Conservation (phyloP, 2,113 vertebrate species). For the Hemiscyllium ocellatum region DNA sequence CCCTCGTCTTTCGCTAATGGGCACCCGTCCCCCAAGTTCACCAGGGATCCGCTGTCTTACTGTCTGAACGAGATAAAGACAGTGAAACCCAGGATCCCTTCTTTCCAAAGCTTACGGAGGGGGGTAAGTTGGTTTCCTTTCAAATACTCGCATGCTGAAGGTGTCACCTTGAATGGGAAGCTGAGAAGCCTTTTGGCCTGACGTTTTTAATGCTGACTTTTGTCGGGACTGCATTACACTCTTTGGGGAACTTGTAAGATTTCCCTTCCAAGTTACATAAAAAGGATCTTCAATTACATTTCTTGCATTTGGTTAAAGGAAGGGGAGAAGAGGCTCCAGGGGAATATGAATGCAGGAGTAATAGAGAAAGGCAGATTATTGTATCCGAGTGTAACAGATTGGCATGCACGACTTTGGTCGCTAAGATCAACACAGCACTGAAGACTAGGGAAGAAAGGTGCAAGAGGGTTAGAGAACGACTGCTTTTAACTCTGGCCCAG, state of each 20-base stretch:
- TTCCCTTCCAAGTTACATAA: neutral
- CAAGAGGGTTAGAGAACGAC: no score
- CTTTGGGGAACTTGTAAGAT: neutral
- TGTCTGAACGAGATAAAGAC: slow-evolving; percentile 91
- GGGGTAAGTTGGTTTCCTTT: slow-evolving; percentile 69
- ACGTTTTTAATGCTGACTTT: neutral
- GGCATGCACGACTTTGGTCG: neutral
- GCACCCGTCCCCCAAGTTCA: slow-evolving; percentile 79
- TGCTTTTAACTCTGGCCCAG: no score
- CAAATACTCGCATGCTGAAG: neutral
- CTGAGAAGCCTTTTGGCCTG: neutral
- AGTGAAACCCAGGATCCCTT: slow-evolving; percentile 85
- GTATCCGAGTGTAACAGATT: neutral
- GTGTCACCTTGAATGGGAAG: neutral
- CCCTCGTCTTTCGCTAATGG: slow-evolving; percentile 65
- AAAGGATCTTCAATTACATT: neutral
- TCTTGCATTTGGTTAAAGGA: neutral
- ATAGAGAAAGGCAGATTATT: neutral
- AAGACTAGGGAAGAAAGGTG: neutral
- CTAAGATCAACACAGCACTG: no score
- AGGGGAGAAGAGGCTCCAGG: neutral
- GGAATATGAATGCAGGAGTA: neutral
- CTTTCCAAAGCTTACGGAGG: slow-evolving; percentile 77
- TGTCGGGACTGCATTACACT: neutral
- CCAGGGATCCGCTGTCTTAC: slow-evolving; percentile 81